Conservation (phyloP, 2,888 invertebrate species). For the Petrolisthes manimaculis region DNA sequence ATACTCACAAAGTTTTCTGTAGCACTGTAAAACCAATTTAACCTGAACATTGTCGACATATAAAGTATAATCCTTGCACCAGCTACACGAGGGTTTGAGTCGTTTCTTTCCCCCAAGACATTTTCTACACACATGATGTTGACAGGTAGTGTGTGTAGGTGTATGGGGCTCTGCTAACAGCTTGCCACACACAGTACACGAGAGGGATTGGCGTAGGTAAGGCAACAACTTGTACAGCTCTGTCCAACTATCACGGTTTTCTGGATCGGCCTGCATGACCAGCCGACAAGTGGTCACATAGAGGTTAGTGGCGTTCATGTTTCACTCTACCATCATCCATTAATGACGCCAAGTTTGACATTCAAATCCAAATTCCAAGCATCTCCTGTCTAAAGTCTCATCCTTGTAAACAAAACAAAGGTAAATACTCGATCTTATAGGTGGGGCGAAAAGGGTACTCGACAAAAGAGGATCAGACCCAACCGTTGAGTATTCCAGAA, state of each 20-base stretch:
- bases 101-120: constrained; percentile 88
- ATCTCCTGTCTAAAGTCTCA: constrained; percentile 49
- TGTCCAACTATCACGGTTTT: constrained; percentile 76
- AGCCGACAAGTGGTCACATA: constrained; percentile 86
- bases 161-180: constrained; percentile 85
- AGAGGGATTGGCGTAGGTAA: constrained; percentile 86
- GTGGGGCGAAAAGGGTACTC: constrained; percentile 24
- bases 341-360: constrained; percentile 36
- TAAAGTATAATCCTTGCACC: constrained; percentile 86
- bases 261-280: constrained; percentile 80
- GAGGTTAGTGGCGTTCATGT: constrained; percentile 69
- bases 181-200: constrained; percentile 90
- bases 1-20: constrained; percentile 88
- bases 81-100: constrained; percentile 85
- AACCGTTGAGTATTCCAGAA: background rate
- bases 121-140: constrained; percentile 88
- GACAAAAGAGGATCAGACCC: constrained; percentile 22
- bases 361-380: constrained; percentile 48
- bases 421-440: constrained; percentile 37
- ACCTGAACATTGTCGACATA: constrained; percentile 87
- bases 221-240: constrained; percentile 87
- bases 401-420: constrained; percentile 64
- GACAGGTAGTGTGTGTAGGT: constrained; percentile 83
- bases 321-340: constrained; percentile 51
- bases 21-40: constrained; percentile 86